These are phyloP conservation scores for Microcebus lehilahytsara DNA, from an alignment of 2,113 vertebrate genomes.

Conservation along the genomic window DNA sequence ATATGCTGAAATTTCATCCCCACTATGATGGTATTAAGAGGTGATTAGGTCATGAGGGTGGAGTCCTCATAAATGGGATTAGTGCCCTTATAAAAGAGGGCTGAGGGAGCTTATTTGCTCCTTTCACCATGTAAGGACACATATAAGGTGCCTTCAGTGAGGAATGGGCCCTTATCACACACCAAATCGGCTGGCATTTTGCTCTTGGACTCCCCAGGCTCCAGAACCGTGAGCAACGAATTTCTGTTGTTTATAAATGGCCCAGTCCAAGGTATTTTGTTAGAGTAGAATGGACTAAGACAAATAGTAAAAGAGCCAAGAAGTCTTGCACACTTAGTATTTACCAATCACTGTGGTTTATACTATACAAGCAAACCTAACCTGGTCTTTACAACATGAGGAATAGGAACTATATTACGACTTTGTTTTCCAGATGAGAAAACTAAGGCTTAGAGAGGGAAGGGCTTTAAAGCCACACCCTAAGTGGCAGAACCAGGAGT, in stretches of 20 bases:
- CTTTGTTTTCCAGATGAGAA: neutral
- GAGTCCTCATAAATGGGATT: too few relatives aligned
- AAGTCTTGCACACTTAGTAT: neutral
- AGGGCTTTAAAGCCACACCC: neutral
- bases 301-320: neutral
- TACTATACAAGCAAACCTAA: neutral
- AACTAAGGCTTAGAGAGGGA: neutral
- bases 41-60: neutral
- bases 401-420: neutral
- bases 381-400: neutral
- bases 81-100: neutral
- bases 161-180: neutral
- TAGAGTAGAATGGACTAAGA: neutral
- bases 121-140: neutral
- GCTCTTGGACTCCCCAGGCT: neutral
- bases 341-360: neutral
- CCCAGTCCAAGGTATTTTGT: neutral
- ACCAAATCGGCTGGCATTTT: neutral
- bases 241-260: neutral
- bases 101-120: neutral
- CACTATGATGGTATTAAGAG: neutral
- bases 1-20: neutral
- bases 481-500: neutral
- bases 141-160: neutral
- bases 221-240: neutral